Evolutionary conservation across 2,888 invertebrate genomes (phyloP).

Genomic region (Eupsilia transversa): DNA sequence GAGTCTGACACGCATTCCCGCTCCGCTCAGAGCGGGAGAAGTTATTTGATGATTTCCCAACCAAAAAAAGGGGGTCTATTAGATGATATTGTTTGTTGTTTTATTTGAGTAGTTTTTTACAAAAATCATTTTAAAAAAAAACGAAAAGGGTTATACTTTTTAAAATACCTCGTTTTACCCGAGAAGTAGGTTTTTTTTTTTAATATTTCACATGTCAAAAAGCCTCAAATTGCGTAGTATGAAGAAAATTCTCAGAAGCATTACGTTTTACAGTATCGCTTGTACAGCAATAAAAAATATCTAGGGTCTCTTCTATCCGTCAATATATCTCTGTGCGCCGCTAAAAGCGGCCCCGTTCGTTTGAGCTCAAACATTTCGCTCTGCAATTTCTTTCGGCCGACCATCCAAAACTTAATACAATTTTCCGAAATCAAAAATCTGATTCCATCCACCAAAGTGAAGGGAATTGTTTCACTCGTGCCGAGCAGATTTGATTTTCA

Average conservation of each 20-base stretch:
- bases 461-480: conserved; percentile 75
- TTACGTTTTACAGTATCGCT: neutral
- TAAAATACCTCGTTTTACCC: neutral
- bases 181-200: too few species aligned
- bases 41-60: too few species aligned
- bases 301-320: conserved; percentile 31
- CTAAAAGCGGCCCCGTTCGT: conserved; percentile 59
- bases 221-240: neutral
- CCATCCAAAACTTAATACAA: conserved; percentile 77
- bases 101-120: neutral
- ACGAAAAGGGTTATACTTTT: neutral
- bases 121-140: neutral
- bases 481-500: conserved; percentile 76
- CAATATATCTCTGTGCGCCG: conserved; percentile 41
- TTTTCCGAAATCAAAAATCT: conserved; percentile 79
- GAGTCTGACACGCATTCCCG: too few species aligned
- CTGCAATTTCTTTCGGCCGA: conserved; percentile 65
- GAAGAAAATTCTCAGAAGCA: neutral
- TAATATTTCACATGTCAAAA: too few species aligned
- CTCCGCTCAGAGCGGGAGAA: too few species aligned
- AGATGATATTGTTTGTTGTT: neutral
- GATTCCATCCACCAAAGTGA: conserved; percentile 74
- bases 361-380: conserved; percentile 67
- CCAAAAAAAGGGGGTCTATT: too few species aligned
- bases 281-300: conserved; percentile 5